These are phyloP conservation scores for Caenorhabditis sp. DNA, from an alignment of 2,888 invertebrate genomes.

Conservation along the genomic window DNA sequence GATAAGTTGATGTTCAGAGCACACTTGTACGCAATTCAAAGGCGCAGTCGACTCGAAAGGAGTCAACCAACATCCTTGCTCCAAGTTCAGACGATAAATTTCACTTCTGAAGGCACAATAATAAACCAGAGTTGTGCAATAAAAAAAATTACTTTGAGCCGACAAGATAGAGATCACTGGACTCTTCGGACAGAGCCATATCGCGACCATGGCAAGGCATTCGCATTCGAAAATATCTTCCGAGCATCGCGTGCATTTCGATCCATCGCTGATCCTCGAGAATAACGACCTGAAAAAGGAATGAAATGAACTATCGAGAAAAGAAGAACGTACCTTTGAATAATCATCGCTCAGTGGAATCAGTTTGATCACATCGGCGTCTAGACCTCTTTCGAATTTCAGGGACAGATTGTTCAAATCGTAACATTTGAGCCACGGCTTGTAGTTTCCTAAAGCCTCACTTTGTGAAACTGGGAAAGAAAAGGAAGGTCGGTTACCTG, in stretches of 20 bases:
- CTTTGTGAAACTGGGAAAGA: too few species aligned
- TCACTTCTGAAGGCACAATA: constrained; percentile 83
- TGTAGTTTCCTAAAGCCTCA: constrained; percentile 86
- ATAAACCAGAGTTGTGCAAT: background rate
- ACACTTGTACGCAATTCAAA: constrained; percentile 89
- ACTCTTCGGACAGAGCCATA: constrained; percentile 90
- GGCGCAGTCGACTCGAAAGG: constrained; percentile 85
- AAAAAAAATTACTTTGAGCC: constrained; percentile 85
- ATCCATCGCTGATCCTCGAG: constrained; percentile 91
- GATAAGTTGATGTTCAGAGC: constrained; percentile 90
- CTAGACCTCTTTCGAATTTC: constrained; percentile 97
- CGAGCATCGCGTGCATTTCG: constrained; percentile 95
- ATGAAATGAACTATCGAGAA: too few species aligned
- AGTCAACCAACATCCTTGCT: constrained; percentile 93
- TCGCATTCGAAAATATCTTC: constrained; percentile 90
- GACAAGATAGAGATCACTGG: constrained; percentile 92
- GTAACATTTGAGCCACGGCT: constrained; percentile 94
- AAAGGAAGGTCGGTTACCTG: too few species aligned
- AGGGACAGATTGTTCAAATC: constrained; percentile 95
- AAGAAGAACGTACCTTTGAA: constrained; percentile 88
- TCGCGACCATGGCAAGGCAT: constrained; percentile 97
- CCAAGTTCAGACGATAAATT: constrained; percentile 93
- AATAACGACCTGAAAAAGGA: constrained; percentile 87
- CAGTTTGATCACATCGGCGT: constrained; percentile 95
- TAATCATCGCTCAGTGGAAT: constrained; percentile 95